Conservation (phyloP, 2,797 vertebrate genomes). For the Channallabes apus region DNA sequence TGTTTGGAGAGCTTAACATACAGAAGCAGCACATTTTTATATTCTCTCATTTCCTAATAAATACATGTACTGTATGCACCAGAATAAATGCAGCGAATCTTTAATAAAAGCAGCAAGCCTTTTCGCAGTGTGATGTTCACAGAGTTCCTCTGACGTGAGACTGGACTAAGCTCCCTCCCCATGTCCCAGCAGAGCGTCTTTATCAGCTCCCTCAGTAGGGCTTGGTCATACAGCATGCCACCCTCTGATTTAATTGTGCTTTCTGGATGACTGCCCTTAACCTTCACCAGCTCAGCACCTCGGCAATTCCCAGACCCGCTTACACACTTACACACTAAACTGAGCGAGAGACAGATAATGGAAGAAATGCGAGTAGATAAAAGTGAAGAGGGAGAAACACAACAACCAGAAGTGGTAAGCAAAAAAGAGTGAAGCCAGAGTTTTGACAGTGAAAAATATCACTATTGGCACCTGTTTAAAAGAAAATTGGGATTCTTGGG, state of each 20-base stretch:
- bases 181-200: constrained; percentile 34
- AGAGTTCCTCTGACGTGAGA: constrained; percentile 9
- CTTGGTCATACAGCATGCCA: constrained; percentile 44
- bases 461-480: constrained; percentile 37
- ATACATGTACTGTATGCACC: not conserved
- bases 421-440: constrained; percentile 1
- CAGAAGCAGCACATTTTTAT: not conserved
- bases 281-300: constrained; percentile 64
- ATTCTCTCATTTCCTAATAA: not conserved
- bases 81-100: not conserved
- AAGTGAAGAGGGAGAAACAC: constrained; percentile 11
- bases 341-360: constrained; percentile 15
- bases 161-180: constrained; percentile 38
- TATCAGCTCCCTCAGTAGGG: constrained; percentile 58
- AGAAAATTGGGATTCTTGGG: constrained; percentile 25
- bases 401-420: not conserved
- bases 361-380: not conserved
- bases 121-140: not conserved
- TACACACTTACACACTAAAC: constrained; percentile 28
- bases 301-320: constrained; percentile 42
- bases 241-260: constrained; percentile 75
- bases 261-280: constrained; percentile 75
- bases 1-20: not conserved
- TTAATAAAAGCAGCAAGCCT: not conserved
- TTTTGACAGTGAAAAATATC: constrained; percentile 19